Conservation (phyloP, 2,888 invertebrate species). For the Sylvicola cinctus region DNA sequence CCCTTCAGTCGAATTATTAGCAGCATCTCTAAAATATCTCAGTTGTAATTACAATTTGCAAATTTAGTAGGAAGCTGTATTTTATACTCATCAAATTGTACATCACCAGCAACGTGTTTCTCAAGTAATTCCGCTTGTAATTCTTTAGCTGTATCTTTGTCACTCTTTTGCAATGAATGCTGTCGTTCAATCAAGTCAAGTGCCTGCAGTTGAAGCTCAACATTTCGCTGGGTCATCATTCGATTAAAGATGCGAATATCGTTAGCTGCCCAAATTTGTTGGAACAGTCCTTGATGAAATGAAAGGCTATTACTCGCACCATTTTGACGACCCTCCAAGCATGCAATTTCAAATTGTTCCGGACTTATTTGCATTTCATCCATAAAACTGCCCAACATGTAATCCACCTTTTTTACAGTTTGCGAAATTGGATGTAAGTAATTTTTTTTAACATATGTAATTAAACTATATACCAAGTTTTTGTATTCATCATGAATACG, state of each 20-base stretch:
- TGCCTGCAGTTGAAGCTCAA: constrained; percentile 77
- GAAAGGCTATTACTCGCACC: constrained; percentile 30
- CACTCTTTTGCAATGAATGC: no score
- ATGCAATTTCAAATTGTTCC: constrained; percentile 71
- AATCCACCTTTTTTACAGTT: constrained; percentile 45
- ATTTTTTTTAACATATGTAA: no score
- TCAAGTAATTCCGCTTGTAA: no score
- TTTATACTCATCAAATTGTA: no score
- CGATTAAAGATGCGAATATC: constrained; percentile 74
- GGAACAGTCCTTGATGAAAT: constrained; percentile 38
- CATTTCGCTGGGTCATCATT: constrained; percentile 85
- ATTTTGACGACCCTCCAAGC: constrained; percentile 28
- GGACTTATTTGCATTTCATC: constrained; percentile 77
- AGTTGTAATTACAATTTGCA: no score
- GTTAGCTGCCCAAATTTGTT: constrained; percentile 77
- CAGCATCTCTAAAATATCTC: no score
- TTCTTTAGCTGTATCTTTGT: constrained; percentile 35
- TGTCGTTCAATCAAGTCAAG: constrained; percentile 64
- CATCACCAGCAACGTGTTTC: no score
- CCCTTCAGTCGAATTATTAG: not conserved
- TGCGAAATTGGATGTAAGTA: no score
- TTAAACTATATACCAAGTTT: constrained; percentile 47
- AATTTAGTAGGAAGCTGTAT: no score
- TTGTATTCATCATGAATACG: constrained; percentile 71
- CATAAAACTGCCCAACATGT: constrained; percentile 79